Evolutionary conservation across 2,888 invertebrate species (phyloP).

Genomic region (Amphipoea lucens): DNA sequence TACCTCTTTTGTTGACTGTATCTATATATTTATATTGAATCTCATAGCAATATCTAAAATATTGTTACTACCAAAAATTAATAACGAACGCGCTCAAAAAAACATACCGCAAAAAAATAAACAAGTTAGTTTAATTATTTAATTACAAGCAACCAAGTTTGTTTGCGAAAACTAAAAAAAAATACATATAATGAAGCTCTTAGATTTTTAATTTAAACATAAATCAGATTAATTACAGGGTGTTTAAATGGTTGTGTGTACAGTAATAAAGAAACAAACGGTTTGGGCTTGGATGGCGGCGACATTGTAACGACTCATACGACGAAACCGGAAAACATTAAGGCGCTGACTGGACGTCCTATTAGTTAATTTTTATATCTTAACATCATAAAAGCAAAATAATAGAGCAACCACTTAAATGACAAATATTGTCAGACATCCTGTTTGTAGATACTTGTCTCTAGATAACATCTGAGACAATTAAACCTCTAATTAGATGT

Average conservation of each 20-base stretch:
- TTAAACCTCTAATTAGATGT: slow-evolving; percentile 50
- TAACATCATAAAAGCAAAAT: slow-evolving; percentile 54
- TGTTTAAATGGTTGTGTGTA: slow-evolving; percentile 67
- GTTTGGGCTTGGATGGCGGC: slow-evolving; percentile 61
- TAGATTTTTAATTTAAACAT: slow-evolving; percentile 66
- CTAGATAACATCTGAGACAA: slow-evolving; percentile 44
- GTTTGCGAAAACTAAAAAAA: slow-evolving; percentile 50
- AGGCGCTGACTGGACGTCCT: slow-evolving; percentile 59
- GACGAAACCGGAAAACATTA: slow-evolving; percentile 74
- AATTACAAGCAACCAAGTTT: slow-evolving; percentile 56
- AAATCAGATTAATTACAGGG: slow-evolving; percentile 72
- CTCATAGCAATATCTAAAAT: not conserved
- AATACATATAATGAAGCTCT: slow-evolving; percentile 52
- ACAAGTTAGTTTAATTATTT: slow-evolving; percentile 57
- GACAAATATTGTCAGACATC: slow-evolving; percentile 61
- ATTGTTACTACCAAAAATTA: slow-evolving; percentile 12
- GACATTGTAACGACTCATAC: slow-evolving; percentile 67
- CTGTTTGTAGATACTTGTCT: slow-evolving; percentile 50
- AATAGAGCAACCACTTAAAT: slow-evolving; percentile 53
- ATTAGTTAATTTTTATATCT: slow-evolving; percentile 62
- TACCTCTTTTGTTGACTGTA: no score
- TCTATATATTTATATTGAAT: not conserved
- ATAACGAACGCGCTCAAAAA: slow-evolving; percentile 17
- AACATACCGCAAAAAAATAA: slow-evolving; percentile 40
- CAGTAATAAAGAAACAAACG: slow-evolving; percentile 69